Percentiles rank a stretch among this genome's conserved stretches.
Evolutionary conservation across 2,113 vertebrate species (phyloP).

Genomic region (Tyto alba): DNA sequence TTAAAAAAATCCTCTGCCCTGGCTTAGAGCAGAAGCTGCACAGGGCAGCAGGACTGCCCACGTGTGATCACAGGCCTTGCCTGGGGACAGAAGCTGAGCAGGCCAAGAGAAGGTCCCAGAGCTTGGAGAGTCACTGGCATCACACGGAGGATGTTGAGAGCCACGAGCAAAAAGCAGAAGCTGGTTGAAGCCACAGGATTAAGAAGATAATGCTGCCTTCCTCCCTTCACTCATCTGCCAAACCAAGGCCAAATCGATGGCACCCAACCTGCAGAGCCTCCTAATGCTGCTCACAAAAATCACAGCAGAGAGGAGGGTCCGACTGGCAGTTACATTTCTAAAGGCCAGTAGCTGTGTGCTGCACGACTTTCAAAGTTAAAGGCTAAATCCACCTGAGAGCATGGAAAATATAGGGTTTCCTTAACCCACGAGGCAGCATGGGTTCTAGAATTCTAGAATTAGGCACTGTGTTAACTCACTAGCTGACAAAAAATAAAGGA

Average conservation of each 20-base stretch:
- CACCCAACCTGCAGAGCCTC: background rate
- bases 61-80: background rate
- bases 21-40: slow-evolving; percentile 34
- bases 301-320: background rate
- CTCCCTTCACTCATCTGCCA: background rate
- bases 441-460: background rate
- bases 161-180: background rate
- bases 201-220: background rate
- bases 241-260: background rate
- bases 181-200: background rate
- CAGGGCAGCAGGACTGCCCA: background rate
- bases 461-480: background rate
- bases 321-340: background rate
- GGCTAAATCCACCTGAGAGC: background rate
- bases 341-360: background rate
- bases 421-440: background rate
- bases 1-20: slow-evolving; percentile 34
- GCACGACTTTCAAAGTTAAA: background rate
- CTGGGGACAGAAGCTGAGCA: background rate
- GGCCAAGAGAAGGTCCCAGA: background rate
- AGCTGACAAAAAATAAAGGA: background rate
- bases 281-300: background rate
- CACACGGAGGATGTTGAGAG: background rate
- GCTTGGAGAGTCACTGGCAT: background rate
- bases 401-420: background rate